phyloP scores from a whole-genome alignment of 2,113 vertebrate genomes.

The Alaudala cheleensis region DNA sequence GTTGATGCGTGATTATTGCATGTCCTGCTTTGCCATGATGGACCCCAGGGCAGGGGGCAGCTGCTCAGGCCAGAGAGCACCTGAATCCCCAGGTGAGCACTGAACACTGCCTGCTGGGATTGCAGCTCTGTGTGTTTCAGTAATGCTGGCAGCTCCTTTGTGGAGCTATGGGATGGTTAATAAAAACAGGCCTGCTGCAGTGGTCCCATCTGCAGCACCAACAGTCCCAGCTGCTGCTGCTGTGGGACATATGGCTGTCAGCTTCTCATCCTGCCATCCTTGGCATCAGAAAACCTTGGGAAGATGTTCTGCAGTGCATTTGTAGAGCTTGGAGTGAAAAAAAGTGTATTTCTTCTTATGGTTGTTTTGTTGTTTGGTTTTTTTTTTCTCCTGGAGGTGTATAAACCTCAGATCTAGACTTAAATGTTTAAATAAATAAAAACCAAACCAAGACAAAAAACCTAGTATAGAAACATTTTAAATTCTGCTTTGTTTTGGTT shows the following conservation, averaged over 20 bases:
- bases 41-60: too few species aligned
- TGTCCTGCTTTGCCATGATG: background rate
- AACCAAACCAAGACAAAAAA: background rate
- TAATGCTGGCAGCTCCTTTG: background rate
- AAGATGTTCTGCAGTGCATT: background rate
- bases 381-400: background rate
- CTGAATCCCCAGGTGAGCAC: background rate
- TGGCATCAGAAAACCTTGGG: background rate
- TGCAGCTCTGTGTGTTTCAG: background rate
- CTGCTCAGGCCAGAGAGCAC: background rate
- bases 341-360: background rate
- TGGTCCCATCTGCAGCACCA: background rate
- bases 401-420: background rate
- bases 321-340: background rate
- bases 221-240: background rate
- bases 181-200: background rate
- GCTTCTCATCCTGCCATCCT: background rate
- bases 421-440: background rate
- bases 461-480: background rate
- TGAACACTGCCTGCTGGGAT: rapidly evolving
- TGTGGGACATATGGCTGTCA: background rate
- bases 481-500: background rate
- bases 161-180: background rate
- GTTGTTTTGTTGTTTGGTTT: background rate
- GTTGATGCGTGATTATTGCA: background rate